These are phyloP conservation scores for Falcaria lacertinaria DNA, from an alignment of 2,888 invertebrate genomes.

Conservation along the genomic window DNA sequence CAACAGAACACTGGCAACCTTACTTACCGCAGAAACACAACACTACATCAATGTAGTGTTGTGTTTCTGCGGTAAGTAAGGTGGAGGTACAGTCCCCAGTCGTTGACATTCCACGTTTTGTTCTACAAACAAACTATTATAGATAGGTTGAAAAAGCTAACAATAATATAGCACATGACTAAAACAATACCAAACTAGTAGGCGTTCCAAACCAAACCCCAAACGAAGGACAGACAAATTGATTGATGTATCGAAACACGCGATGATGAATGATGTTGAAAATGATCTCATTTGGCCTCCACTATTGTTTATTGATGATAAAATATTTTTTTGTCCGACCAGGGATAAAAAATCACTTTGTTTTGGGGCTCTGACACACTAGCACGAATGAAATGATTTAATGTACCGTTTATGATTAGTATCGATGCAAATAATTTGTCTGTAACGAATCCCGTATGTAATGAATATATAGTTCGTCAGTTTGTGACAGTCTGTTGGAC, in stretches of 20 bases:
- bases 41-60: too few species aligned
- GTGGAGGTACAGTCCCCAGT: too few species aligned
- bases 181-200: slow-evolving; percentile 26
- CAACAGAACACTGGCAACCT: too few species aligned
- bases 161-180: slow-evolving; percentile 3
- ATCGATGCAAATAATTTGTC: too few species aligned
- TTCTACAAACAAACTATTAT: too few species aligned
- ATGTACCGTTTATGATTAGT: neutral
- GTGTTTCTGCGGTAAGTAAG: too few species aligned
- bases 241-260: slow-evolving; percentile 66
- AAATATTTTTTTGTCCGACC: slow-evolving; percentile 22
- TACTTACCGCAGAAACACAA: too few species aligned
- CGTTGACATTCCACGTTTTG: too few species aligned
- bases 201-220: slow-evolving; percentile 29
- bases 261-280: slow-evolving; percentile 46
- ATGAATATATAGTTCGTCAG: too few species aligned
- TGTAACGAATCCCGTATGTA: too few species aligned
- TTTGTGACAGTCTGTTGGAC: too few species aligned
- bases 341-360: slow-evolving; percentile 16
- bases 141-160: too few species aligned
- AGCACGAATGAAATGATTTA: neutral
- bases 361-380: slow-evolving; percentile 8
- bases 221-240: slow-evolving; percentile 40
- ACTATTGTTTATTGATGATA: slow-evolving; percentile 38
- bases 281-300: slow-evolving; percentile 71